These are phyloP conservation scores for Hololepta plana DNA, from an alignment of 2,888 invertebrate genomes.

Conservation along the genomic window DNA sequence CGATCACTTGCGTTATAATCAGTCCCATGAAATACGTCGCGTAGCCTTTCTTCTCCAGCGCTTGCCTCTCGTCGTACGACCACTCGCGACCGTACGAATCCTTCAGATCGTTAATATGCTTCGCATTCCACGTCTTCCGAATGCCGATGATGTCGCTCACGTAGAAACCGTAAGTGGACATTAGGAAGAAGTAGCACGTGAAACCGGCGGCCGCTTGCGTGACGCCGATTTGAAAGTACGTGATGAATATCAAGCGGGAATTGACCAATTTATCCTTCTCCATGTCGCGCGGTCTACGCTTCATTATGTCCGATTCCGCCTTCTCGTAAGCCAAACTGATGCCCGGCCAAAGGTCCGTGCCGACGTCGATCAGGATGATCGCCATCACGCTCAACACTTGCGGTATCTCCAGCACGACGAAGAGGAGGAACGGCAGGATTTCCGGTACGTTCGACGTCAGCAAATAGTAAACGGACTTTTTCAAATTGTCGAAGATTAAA, in stretches of 20 bases:
- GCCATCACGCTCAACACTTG: slow-evolving; percentile 44
- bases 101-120: slow-evolving; percentile 34
- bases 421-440: slow-evolving; percentile 57
- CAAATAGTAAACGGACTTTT: slow-evolving; percentile 66
- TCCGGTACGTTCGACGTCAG: slow-evolving; percentile 66
- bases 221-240: slow-evolving; percentile 73
- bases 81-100: slow-evolving; percentile 66
- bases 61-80: slow-evolving; percentile 48
- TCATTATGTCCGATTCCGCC: slow-evolving; percentile 61
- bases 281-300: slow-evolving; percentile 33
- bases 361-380: slow-evolving; percentile 48
- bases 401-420: slow-evolving; percentile 37
- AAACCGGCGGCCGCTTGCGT: slow-evolving; percentile 71
- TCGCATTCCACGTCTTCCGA: slow-evolving; percentile 47
- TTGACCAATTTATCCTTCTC: slow-evolving; percentile 35
- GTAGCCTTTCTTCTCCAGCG: slow-evolving; percentile 53
- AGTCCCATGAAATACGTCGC: slow-evolving; percentile 65
- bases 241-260: slow-evolving; percentile 48
- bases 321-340: slow-evolving; percentile 64
- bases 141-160: slow-evolving; percentile 28
- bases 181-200: slow-evolving; percentile 60
- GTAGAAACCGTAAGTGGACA: slow-evolving; percentile 69
- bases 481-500: slow-evolving; percentile 65
- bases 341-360: slow-evolving; percentile 62
- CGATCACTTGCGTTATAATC: slow-evolving; percentile 60